Percentiles rank a stretch among this genome's conserved stretches.
Conservation (phyloP, 2,113 vertebrate genomes). For the Agelaius phoeniceus region DNA sequence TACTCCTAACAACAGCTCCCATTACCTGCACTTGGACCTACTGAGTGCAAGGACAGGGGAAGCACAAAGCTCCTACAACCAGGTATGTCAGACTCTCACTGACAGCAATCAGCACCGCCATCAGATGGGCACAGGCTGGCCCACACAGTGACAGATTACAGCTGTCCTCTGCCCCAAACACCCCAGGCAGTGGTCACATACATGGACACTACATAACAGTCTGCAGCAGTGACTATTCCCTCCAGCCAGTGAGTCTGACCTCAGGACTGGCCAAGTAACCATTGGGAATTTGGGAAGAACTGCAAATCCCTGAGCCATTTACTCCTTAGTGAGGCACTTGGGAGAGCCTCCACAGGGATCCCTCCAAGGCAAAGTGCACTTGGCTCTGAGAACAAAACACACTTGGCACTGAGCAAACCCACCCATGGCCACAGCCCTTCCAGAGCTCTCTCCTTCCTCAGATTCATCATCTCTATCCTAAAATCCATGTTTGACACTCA, state of each 20-base stretch:
- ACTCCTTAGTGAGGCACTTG: background rate
- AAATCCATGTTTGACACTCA: conserved; percentile 57
- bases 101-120: background rate
- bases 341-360: background rate
- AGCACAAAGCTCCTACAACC: background rate
- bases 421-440: background rate
- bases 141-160: background rate
- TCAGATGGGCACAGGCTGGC: background rate
- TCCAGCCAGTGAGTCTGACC: background rate
- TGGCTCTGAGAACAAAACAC: background rate
- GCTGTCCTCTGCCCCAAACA: background rate
- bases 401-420: background rate
- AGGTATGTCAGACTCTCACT: accelerated
- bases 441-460: background rate
- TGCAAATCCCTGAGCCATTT: background rate
- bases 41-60: background rate
- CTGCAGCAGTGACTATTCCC: background rate
- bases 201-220: background rate
- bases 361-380: background rate
- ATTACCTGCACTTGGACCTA: background rate
- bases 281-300: background rate
- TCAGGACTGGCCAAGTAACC: background rate
- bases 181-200: background rate
- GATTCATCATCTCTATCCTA: background rate
- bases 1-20: background rate